Evolutionary conservation across 1,140 invertebrate genomes (phyloP).

Genomic region (Anastatus disparis): DNA sequence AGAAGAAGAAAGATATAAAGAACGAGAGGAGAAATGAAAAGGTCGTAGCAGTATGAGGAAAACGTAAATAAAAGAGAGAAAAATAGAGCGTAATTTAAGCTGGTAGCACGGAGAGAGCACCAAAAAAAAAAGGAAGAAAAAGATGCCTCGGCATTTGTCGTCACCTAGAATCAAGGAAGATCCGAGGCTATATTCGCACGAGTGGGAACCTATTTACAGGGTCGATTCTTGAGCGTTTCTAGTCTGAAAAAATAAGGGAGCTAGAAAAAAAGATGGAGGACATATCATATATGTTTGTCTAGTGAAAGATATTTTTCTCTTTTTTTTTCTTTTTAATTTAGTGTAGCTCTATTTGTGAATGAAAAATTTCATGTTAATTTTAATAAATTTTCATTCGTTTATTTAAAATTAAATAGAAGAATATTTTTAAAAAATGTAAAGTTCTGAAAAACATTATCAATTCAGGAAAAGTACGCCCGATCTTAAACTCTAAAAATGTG

Average conservation of each 20-base stretch:
- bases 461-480: too few relatives aligned
- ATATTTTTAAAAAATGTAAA: too few relatives aligned
- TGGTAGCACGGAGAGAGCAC: conserved; percentile 12
- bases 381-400: too few relatives aligned
- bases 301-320: too few relatives aligned
- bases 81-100: conserved; percentile 43
- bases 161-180: conserved; percentile 13
- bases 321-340: not conserved
- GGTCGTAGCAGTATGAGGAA: conserved; percentile 6
- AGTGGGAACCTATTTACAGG: conserved; percentile 12
- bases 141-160: conserved; percentile 33
- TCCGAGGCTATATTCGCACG: conserved; percentile 11
- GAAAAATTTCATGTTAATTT: conserved; percentile 12
- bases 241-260: not conserved
- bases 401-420: too few relatives aligned
- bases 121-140: too few relatives aligned
- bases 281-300: not conserved
- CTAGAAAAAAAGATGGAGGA: not conserved
- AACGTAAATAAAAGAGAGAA: too few relatives aligned
- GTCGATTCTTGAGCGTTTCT: conserved; percentile 5
- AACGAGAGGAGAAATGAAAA: conserved; percentile 14
- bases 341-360: not conserved
- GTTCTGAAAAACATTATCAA: too few relatives aligned
- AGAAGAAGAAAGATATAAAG: too few relatives aligned
- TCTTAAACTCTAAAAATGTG: too few relatives aligned